Conservation (phyloP, 2,888 invertebrate genomes). For the Drosophila kuntzei region DNA sequence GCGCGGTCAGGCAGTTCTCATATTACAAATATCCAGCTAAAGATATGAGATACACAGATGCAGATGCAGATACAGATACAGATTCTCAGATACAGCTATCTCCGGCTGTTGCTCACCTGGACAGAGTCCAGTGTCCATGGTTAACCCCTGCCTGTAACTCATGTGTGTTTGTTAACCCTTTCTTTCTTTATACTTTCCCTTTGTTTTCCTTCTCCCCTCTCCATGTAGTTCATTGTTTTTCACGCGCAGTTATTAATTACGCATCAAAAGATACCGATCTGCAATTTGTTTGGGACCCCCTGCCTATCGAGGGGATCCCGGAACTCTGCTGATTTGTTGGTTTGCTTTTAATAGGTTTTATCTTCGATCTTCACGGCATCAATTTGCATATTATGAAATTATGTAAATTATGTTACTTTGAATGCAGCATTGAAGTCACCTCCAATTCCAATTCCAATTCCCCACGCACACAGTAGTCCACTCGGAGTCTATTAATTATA, state of each 20-base stretch:
- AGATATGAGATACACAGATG: neutral
- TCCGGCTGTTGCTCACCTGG: constrained; percentile 43
- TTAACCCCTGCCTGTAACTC: constrained; percentile 29
- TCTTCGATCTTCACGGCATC: constrained; percentile 60
- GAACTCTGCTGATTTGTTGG: constrained; percentile 57
- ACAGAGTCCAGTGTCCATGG: constrained; percentile 11
- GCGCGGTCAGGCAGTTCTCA: constrained; percentile 41
- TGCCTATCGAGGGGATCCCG: constrained; percentile 1
- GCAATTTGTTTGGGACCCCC: constrained; percentile 56
- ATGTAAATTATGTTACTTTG: constrained; percentile 65
- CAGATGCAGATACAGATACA: constrained; percentile 9
- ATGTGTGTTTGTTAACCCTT: constrained; percentile 1
- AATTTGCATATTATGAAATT: constrained; percentile 75
- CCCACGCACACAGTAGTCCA: constrained; percentile 7
- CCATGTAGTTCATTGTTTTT: constrained; percentile 30
- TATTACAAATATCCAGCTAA: constrained; percentile 53
- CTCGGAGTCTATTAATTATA: constrained; percentile 60
- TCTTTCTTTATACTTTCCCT: neutral
- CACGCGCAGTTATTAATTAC: constrained; percentile 73
- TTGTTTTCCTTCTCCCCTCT: constrained; percentile 1
- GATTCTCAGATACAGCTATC: neutral
- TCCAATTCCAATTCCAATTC: neutral
- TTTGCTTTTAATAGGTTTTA: constrained; percentile 59
- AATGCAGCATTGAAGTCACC: constrained; percentile 18
- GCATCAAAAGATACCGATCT: constrained; percentile 79